Base-by-base conservation (phyloP, 1,140 invertebrate species). In the Capitella teleta region DNA sequence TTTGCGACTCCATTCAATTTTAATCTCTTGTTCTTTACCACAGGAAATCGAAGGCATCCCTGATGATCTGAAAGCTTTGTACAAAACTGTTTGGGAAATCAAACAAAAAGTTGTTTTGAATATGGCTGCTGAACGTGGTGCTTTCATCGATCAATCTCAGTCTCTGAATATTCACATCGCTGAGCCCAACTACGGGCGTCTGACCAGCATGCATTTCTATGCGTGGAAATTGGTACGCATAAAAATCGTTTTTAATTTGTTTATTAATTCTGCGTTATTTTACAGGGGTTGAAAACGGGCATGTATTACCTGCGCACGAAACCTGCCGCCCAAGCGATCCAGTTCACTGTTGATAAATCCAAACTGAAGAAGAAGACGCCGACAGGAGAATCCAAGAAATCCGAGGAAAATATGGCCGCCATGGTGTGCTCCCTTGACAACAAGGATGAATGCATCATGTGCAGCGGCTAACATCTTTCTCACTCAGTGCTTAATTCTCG, bases 81-180 rank as follows among this genome's bases (percentile, higher is more conserved):
- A 98, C 67, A 95, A 95, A 74, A 99, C 95, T 2, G 92, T 97
- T 0, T 98, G 95, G 96, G 96, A 99, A 74, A 90, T 99, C 46
- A 83, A 88, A 0, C 93, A 98, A 51, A 95, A 92, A 67, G 80
- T 79, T 3, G 82, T 97, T 1, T 81, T 99, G 28, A 82, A 97
- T 69, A 98, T 98, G 95, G 91, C 95, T 23, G 92, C 91, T 2
- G 96, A 98, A 72, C 78, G 95, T 57, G 93, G 89, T 5, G 90
- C 94, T 5, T 99, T 89, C 64, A 98, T 99, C 65, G 95, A 98
- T 75, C 96, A 99, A 73, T 95, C 89, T 56, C 95, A 98, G 68
- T 95, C 90, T 0, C 78, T 98, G 50, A 98, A 98, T 67, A 83
- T 98, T 55, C 90, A 98, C 64, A 89, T 99, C 46, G 91, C 87